phyloP scores from a whole-genome alignment of 30 jellyfish, hydroid and myxozoan species.

The Morbakka virulenta region DNA sequence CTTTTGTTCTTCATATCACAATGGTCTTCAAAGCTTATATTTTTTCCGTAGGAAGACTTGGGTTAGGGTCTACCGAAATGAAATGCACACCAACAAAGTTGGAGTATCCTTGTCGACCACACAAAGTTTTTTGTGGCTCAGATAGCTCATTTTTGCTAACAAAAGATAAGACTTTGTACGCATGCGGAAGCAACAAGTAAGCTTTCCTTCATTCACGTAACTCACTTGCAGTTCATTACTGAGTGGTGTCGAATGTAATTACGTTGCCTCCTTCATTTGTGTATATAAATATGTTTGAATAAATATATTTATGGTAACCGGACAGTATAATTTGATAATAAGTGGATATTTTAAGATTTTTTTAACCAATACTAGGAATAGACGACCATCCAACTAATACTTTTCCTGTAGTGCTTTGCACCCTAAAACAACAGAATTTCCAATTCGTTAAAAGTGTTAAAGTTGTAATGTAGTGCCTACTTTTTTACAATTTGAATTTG shows the following conservation, averaged over 20 bases:
- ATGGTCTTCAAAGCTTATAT: too few relatives aligned
- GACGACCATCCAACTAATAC: too few relatives aligned
- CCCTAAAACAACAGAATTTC: too few relatives aligned
- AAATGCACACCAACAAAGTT: conserved; percentile 61
- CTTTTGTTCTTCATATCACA: too few relatives aligned
- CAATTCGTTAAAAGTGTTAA: too few relatives aligned
- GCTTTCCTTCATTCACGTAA: neutral
- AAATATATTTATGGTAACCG: too few relatives aligned
- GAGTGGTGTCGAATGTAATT: neutral
- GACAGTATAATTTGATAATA: too few relatives aligned
- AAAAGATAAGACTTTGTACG: conserved; percentile 59
- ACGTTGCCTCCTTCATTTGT: neutral
- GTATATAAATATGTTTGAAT: neutral
- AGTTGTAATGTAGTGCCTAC: too few relatives aligned
- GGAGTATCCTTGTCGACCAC: conserved; percentile 56
- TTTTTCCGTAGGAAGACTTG: conserved; percentile 75
- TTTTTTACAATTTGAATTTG: too few relatives aligned
- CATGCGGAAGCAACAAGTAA: conserved; percentile 94
- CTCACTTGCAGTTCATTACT: neutral
- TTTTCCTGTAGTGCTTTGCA: too few relatives aligned
- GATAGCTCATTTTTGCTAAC: conserved; percentile 78
- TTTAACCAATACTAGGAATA: too few relatives aligned
- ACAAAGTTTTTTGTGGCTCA: conserved; percentile 71
- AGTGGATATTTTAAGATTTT: too few relatives aligned
- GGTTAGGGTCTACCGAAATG: conserved; percentile 61